phyloP scores from a whole-genome alignment of 1,140 invertebrate species.

The Asobara japonica region DNA sequence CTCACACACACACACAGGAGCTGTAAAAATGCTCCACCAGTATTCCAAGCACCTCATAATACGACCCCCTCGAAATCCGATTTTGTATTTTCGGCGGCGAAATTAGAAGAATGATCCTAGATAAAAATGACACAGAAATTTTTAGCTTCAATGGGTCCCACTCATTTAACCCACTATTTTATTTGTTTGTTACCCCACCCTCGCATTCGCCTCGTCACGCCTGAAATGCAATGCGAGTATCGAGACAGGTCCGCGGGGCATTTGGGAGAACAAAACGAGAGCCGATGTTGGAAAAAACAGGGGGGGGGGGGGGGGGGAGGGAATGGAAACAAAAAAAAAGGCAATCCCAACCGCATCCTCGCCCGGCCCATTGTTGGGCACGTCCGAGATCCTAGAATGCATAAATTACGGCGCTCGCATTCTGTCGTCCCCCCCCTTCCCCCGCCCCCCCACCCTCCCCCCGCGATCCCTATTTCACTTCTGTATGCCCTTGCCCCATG shows the following conservation, averaged over 20 bases:
- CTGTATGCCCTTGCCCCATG: slow-evolving; percentile 9
- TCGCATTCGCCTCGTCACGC: slow-evolving; percentile 29
- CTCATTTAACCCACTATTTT: no score
- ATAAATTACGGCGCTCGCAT: slow-evolving; percentile 37
- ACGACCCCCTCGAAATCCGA: no score
- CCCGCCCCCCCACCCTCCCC: background rate
- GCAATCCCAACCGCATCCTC: slow-evolving; percentile 17
- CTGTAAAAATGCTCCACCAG: no score
- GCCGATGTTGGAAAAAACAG: no score
- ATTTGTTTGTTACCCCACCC: no score
- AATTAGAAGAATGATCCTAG: no score
- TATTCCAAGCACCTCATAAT: no score
- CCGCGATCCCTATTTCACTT: background rate
- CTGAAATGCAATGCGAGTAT: slow-evolving; percentile 26
- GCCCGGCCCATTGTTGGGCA: slow-evolving; percentile 32
- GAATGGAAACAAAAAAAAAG: slow-evolving; percentile 1
- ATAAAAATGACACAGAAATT: background rate
- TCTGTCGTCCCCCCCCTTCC: background rate
- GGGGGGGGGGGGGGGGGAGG: no score
- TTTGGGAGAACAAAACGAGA: slow-evolving; percentile 6
- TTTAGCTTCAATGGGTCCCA: background rate
- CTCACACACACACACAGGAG: no score
- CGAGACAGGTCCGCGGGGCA: slow-evolving; percentile 27
- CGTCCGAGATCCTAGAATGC: slow-evolving; percentile 33
- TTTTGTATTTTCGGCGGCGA: no score